Conservation (phyloP, 2,113 vertebrate genomes). For the Percopsis transmontana region DNA sequence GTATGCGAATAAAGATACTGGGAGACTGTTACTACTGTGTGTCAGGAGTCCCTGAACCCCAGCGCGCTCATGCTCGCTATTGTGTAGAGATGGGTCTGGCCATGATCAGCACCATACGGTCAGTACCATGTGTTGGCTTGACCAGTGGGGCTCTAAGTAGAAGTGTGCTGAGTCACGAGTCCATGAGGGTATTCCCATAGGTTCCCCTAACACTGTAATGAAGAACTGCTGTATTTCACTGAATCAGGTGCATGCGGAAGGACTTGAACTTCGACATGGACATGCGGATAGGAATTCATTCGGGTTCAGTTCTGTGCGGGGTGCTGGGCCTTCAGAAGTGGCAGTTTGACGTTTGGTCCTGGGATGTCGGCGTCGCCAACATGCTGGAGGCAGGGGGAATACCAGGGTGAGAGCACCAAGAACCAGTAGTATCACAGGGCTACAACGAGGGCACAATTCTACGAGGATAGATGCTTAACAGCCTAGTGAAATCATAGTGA, state of each 20-base stretch:
- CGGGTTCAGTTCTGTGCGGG: conserved; percentile 78
- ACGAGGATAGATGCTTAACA: too few relatives aligned
- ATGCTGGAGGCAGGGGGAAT: conserved; percentile 78
- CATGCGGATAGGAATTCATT: conserved; percentile 81
- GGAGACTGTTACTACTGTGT: conserved; percentile 98
- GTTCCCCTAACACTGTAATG: too few relatives aligned
- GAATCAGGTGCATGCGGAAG: conserved; percentile 60
- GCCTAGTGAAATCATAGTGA: too few relatives aligned
- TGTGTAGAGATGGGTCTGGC: conserved; percentile 96
- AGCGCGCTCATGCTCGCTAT: conserved; percentile 89
- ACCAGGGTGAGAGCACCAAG: conserved; percentile 67
- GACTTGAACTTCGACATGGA: conserved; percentile 72
- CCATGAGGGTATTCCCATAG: background rate
- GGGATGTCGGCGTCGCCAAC: conserved; percentile 78
- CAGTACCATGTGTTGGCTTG: conserved; percentile 16
- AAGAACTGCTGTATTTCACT: too few relatives aligned
- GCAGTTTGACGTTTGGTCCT: conserved; percentile 83
- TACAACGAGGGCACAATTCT: too few relatives aligned
- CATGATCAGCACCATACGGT: conserved; percentile 97
- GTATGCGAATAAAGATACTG: conserved; percentile 94
- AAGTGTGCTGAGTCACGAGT: background rate
- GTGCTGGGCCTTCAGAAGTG: conserved; percentile 81
- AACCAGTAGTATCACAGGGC: background rate
- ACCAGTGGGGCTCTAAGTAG: background rate
- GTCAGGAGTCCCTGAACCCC: conserved; percentile 92